phyloP scores from a whole-genome alignment of 2,888 invertebrate species.

The Chaitophorus viminalis region DNA sequence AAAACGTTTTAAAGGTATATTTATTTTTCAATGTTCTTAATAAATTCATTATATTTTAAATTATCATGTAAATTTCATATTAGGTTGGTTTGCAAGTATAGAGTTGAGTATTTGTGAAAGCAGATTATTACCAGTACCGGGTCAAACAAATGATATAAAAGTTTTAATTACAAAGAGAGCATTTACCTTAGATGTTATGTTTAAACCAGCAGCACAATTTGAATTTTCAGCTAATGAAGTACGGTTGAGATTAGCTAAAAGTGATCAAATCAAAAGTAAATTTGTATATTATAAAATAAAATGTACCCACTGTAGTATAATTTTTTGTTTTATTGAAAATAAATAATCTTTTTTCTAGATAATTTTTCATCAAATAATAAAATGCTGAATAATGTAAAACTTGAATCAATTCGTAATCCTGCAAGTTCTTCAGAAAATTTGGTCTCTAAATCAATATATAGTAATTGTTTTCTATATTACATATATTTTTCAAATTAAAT shows the following conservation, averaged over 20 bases:
- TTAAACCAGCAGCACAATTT: constrained; percentile 74
- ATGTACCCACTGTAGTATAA: background rate
- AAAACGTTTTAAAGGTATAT: constrained; percentile 58
- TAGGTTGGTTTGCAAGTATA: constrained; percentile 57
- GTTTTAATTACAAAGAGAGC: constrained; percentile 70
- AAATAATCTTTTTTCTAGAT: constrained; percentile 17
- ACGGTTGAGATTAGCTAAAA: constrained; percentile 73
- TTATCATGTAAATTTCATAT: background rate
- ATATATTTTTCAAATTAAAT: background rate
- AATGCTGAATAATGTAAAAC: constrained; percentile 34
- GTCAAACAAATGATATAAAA: constrained; percentile 66
- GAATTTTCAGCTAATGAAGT: constrained; percentile 87
- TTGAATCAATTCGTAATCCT: background rate
- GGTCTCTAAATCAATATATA: constrained; percentile 1
- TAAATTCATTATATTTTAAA: background rate
- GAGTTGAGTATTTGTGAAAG: constrained; percentile 63
- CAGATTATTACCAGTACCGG: constrained; percentile 65
- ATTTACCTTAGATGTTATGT: constrained; percentile 70
- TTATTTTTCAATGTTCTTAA: background rate
- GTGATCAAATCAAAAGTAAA: constrained; percentile 37
- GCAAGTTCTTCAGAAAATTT: constrained; percentile 28
- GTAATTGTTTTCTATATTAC: constrained; percentile 26
- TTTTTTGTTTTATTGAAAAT: background rate
- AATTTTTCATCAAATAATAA: constrained; percentile 34
- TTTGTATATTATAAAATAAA: background rate